A percentile compares a stretch with the other conserved stretches of the same genome.
These are phyloP conservation scores for Muraenolepis orangiensis DNA, from an alignment of 2,797 vertebrate genomes.

Conservation along the genomic window DNA sequence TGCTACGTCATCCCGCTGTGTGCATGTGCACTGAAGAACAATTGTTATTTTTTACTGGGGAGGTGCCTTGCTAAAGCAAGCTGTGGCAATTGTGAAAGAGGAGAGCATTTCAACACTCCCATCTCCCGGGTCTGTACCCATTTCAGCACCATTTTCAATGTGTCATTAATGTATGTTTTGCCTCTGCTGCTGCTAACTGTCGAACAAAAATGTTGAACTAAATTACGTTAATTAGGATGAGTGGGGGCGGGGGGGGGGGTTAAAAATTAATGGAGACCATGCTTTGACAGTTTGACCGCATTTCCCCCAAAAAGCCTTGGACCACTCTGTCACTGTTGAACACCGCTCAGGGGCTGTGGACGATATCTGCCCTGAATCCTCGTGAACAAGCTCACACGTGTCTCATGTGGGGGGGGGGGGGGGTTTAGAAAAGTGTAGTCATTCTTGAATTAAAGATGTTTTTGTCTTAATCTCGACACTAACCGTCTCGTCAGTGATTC, in stretches of 20 bases:
- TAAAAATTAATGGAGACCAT: too few species aligned
- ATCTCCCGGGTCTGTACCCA: background rate
- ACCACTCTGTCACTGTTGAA: too few species aligned
- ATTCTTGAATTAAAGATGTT: background rate
- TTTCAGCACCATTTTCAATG: background rate
- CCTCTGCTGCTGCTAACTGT: background rate
- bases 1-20: too few species aligned
- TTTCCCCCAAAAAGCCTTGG: background rate
- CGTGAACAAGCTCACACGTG: background rate
- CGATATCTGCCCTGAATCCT: background rate
- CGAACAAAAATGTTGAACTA: background rate
- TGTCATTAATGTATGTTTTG: background rate
- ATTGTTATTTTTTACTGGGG: background rate
- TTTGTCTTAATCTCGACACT: background rate
- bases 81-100: background rate
- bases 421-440: background rate
- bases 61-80: background rate
- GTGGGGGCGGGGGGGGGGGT: too few species aligned
- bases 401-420: background rate
- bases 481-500: background rate
- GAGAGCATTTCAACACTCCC: background rate
- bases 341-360: background rate
- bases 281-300: too few species aligned
- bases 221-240: background rate
- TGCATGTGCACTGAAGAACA: constrained; percentile 1